Base-by-base conservation (phyloP, 2,113 vertebrate genomes). In the Pangasianodon gigas region DNA sequence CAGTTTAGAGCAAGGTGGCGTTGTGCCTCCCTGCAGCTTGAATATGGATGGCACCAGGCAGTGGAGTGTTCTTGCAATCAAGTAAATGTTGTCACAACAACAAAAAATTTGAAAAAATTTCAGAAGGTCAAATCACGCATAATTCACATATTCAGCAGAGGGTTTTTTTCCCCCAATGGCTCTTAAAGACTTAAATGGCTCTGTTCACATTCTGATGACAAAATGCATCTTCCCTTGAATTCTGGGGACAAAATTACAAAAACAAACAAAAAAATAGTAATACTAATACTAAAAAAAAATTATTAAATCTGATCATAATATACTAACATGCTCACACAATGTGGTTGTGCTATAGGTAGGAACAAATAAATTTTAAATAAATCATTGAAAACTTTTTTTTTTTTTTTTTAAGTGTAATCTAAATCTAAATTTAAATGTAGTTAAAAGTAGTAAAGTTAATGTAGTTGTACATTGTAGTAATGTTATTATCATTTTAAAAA, bases 41-140 rank as follows among this genome's bases (percentile, higher is more conserved):
- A 83, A 69, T 83, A 69, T 69, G 48, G 60, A 83, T 83, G 60
- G 46, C 48, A 88, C 51, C 54, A 69, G 60, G 32, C 48, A 56
- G 46, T 54, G 46, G 48, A 51, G 13, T 48, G 48, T 24, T 88
- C 48, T 88, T 74, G 37, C 80, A 89, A 46, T 89, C 87, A 89
- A 84, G 62, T 3, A 21, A 89, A 71, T 74, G 37, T 67, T 24
- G 32, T 13, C 62, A 83, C 62, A 82, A 29, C n/a, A 88, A 44
- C 18, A 83, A 21, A 87, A 67, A 51, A 48, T 51, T 0, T 62
- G 11, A 18, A 54, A 8, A 51, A 29, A 52, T 81, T 6, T 26
- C 19, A 5, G 56, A 82, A 83, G 62, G 48, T 54, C 62, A 81
- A 88, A 84, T 74, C n/a, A 44, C 74, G 18, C 26, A 48, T 44